Percentiles rank a stretch among this genome's conserved stretches.
Conservation (phyloP, 2,113 vertebrate species). For the Hippocampus abdominalis region DNA sequence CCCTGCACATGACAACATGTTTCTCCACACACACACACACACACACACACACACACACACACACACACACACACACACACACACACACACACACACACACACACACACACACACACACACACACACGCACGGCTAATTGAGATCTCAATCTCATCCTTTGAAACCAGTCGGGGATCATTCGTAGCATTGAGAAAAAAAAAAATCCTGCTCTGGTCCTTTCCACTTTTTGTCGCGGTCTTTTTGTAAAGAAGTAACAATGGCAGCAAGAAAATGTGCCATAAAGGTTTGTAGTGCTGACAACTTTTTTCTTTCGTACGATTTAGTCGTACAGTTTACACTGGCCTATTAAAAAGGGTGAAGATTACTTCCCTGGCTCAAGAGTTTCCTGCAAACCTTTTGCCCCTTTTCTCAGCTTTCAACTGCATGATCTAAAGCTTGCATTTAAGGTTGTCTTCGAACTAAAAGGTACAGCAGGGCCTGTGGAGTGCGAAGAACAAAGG, state of each 20-base stretch:
- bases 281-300: not conserved
- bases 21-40: no score
- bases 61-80: no score
- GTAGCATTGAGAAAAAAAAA: not conserved
- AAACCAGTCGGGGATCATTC: no score
- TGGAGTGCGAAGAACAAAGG: constrained; percentile 35
- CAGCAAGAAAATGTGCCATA: not conserved
- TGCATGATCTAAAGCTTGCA: not conserved
- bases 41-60: no score
- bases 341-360: not conserved
- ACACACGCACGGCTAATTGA: no score
- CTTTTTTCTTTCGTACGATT: not conserved
- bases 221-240: not conserved
- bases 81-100: no score
- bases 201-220: not conserved
- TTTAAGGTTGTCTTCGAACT: not conserved
- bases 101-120: no score
- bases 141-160: no score
- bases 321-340: not conserved
- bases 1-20: no score
- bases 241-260: not conserved
- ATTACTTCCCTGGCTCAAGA: not conserved
- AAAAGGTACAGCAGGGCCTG: constrained; percentile 7
- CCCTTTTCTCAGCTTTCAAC: constrained; percentile 10
- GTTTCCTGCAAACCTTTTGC: constrained; percentile 16